Percentiles rank a stretch among this genome's conserved stretches.
phyloP scores from a whole-genome alignment of 2,113 vertebrate species.

The Galbula dea region DNA sequence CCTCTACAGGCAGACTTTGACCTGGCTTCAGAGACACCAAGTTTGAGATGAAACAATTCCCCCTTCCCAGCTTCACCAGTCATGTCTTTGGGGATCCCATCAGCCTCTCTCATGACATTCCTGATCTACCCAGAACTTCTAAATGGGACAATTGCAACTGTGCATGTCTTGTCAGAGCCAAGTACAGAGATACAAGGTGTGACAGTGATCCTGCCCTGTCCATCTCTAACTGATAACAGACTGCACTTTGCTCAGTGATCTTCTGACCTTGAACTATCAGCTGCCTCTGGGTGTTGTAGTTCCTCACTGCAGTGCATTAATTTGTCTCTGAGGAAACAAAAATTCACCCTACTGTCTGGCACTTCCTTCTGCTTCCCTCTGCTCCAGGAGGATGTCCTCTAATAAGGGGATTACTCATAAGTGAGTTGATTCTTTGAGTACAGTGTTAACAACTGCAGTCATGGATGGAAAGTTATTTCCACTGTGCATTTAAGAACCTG shows the following conservation, averaged over 20 bases:
- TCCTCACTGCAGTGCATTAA: neutral
- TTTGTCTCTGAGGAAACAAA: neutral
- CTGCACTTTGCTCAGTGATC: neutral
- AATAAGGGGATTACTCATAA: neutral
- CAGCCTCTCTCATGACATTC: too few relatives aligned
- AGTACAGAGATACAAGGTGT: too few relatives aligned
- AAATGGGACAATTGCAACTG: neutral
- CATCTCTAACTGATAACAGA: neutral
- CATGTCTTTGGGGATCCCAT: too few relatives aligned
- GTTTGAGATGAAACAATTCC: neutral
- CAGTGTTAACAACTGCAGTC: neutral
- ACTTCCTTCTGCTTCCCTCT: neutral
- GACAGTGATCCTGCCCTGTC: neutral
- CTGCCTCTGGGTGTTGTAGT: rapidly evolving
- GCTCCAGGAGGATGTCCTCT: neutral
- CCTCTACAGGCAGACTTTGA: neutral
- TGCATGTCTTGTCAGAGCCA: neutral
- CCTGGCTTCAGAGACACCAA: neutral
- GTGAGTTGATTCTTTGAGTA: neutral
- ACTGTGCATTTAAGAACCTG: neutral
- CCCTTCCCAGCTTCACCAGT: neutral
- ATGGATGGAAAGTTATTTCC: neutral
- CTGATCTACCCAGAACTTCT: neutral
- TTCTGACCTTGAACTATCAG: neutral
- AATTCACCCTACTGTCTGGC: neutral